Base-by-base conservation (phyloP, 2,888 invertebrate genomes). In the Fragum fragum region DNA sequence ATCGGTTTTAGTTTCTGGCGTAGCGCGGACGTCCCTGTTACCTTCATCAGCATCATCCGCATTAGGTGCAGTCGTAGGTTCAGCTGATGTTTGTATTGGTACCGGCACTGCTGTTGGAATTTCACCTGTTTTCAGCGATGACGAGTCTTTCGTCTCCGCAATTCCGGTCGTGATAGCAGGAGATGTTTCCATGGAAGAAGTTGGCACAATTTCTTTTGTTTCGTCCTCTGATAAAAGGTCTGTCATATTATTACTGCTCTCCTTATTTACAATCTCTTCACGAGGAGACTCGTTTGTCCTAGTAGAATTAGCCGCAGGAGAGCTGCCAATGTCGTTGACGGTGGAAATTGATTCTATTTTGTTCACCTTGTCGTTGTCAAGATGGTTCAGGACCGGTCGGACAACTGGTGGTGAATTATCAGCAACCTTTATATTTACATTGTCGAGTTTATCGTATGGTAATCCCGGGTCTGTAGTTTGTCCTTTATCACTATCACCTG, bases 361-460 rank as follows among this genome's bases (percentile, higher is more conserved):
- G 7, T 66, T 21, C 3, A 66, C 42, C 21, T 66, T 23, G 42
- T 66, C 66, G 23, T 42, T 66, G 16, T 66, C 66, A 9, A 66
- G 9, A 66, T 66, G 66, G 16, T 66, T 66, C 16, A 66, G 23
- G 14, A 36, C 66, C 1, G 66, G 66, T 26, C 42, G 39, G 5
- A 66, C 26, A 0, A 66, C 26, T 32, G 66, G 66, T 9, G 42
- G 21, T 9, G 42, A 14, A 23, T 18, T 66, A 2, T 42, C 66
- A 42, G 42, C 23, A 42, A n/a, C 23, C 11, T n/a, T 42, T 14
- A 36, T 42, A 18, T 66, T 66, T 1, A 66, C 66, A 23, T 66
- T 66, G 26, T 66, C 66, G 11, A 66, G 66, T 66, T 66, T 66
- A 42, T 18, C 42, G 23, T 66, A 66, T n/a, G 66, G 66, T 42